Conservation (phyloP, 2,113 vertebrate species). For the Lonchura striata region DNA sequence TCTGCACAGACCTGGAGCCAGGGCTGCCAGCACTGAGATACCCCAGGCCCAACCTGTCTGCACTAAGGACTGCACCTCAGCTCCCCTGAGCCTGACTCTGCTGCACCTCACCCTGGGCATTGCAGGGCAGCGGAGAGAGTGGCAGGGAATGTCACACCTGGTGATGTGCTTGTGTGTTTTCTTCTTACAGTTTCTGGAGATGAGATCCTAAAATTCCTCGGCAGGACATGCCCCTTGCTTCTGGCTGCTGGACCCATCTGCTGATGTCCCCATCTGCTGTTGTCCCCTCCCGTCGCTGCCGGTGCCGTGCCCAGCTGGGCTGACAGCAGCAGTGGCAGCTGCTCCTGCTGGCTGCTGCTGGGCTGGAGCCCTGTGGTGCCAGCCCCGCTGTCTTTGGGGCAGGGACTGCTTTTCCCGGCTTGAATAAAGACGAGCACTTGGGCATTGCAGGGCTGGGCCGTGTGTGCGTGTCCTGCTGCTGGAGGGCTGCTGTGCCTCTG, state of each 20-base stretch:
- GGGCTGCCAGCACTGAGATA: neutral
- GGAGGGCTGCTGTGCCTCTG: no score
- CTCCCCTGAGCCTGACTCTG: neutral
- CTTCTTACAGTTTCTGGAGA: accelerated
- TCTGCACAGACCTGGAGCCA: neutral
- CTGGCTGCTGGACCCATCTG: neutral
- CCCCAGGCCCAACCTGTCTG: neutral
- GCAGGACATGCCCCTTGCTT: accelerated
- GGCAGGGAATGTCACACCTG: neutral
- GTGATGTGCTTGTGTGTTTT: accelerated
- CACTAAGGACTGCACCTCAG: neutral
- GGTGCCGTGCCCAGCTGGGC: accelerated
- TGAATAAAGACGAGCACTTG: no score
- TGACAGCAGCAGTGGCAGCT: neutral
- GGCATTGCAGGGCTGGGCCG: no score
- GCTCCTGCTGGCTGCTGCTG: neutral
- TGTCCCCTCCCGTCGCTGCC: neutral
- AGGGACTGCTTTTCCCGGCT: neutral
- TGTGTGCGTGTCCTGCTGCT: no score
- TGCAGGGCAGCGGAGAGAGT: no score
- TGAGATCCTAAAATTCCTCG: neutral
- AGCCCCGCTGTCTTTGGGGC: neutral
- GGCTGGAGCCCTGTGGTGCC: neutral
- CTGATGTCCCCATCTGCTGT: no score
- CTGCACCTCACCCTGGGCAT: neutral